These are phyloP conservation scores for Atrina japonica DNA, from an alignment of 2,888 invertebrate genomes.

Conservation along the genomic window DNA sequence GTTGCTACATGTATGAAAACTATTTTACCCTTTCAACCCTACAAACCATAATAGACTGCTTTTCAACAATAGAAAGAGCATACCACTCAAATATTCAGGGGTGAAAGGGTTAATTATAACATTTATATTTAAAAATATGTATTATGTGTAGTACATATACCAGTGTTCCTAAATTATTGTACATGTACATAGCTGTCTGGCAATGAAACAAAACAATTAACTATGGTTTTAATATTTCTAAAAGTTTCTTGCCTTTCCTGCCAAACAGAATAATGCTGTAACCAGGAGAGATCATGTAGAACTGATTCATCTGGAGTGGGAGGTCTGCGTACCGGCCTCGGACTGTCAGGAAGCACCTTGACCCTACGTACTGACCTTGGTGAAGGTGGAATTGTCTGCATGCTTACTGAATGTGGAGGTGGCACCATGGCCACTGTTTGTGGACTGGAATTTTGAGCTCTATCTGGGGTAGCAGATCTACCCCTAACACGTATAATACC, in stretches of 20 bases:
- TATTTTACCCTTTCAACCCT: no score
- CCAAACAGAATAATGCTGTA: constrained; percentile 43
- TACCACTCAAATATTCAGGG: no score
- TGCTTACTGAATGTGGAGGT: constrained; percentile 14
- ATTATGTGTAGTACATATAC: no score
- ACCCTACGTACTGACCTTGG: constrained; percentile 36
- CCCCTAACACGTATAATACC: constrained; percentile 36
- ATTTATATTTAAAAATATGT: no score
- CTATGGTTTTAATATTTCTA: no score
- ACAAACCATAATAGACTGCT: no score
- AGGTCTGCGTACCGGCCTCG: constrained; percentile 25
- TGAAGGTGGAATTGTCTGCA: constrained; percentile 40
- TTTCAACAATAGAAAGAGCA: no score
- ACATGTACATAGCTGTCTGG: no score
- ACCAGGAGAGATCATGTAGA: constrained; percentile 42
- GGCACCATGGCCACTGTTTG: constrained; percentile 25
- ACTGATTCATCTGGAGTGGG: constrained; percentile 44
- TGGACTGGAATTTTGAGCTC: constrained; percentile 24
- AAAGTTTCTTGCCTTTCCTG: constrained; percentile 43
- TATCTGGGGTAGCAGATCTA: constrained; percentile 39
- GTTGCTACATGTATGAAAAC: no score
- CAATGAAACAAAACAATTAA: no score
- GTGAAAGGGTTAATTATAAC: no score
- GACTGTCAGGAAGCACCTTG: constrained; percentile 40
- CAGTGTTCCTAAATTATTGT: no score